A percentile compares a stretch with the other conserved stretches of the same genome.
Conservation (phyloP, 2,113 vertebrate species). For the Clinocottus analis region DNA sequence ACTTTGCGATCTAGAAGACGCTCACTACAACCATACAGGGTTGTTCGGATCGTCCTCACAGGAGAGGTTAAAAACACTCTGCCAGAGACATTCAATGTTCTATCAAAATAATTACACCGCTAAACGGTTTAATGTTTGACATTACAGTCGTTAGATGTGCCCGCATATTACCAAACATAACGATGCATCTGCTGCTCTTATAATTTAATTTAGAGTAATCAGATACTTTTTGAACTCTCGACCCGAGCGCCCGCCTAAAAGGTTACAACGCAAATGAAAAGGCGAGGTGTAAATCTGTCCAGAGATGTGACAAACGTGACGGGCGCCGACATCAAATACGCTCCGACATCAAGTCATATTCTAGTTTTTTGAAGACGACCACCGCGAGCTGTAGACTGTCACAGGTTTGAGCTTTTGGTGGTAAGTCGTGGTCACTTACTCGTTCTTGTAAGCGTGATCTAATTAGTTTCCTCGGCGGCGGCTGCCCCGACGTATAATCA, state of each 20-base stretch:
- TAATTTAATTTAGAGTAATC: not conserved
- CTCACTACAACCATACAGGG: too few relatives aligned
- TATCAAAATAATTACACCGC: too few relatives aligned
- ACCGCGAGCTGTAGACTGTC: too few relatives aligned
- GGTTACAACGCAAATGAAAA: not conserved
- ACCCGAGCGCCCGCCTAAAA: not conserved
- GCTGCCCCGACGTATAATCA: conserved; percentile 50
- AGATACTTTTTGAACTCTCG: not conserved
- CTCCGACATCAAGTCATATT: not conserved
- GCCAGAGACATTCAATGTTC: too few relatives aligned
- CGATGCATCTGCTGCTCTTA: not conserved
- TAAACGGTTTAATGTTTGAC: too few relatives aligned
- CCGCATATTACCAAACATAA: not conserved
- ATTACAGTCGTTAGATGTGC: too few relatives aligned
- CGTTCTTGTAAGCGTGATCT: conserved; percentile 42
- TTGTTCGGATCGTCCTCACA: too few relatives aligned
- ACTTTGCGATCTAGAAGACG: too few relatives aligned
- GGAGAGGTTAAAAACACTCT: too few relatives aligned
- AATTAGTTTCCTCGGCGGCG: conserved; percentile 44
- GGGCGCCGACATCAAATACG: not conserved
- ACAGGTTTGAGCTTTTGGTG: not conserved
- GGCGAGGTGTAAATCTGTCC: too few relatives aligned
- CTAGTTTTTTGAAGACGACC: not conserved
- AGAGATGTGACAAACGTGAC: not conserved
- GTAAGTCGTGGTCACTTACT: conserved; percentile 28